Conservation (phyloP, 2,797 vertebrate species). For the Crenichthys baileyi region DNA sequence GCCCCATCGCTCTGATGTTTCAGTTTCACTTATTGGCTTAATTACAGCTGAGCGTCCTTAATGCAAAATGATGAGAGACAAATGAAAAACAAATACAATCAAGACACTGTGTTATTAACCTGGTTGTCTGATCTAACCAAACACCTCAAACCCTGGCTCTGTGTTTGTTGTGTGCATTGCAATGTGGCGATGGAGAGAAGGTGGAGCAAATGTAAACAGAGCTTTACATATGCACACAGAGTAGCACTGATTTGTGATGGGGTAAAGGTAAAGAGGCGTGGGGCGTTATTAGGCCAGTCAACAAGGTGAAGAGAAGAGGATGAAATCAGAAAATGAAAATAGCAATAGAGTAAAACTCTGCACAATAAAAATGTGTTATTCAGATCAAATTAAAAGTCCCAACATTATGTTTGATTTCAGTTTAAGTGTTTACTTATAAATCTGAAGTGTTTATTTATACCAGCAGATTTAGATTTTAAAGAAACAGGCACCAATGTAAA, state of each 20-base stretch:
- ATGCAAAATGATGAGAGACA: conserved; percentile 72
- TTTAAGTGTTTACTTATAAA: neutral
- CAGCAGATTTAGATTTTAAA: neutral
- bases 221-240: conserved; percentile 73
- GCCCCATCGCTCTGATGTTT: conserved; percentile 72
- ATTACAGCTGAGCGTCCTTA: conserved; percentile 74
- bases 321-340: conserved; percentile 21
- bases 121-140: conserved; percentile 65
- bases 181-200: conserved; percentile 49
- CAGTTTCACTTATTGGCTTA: conserved; percentile 77
- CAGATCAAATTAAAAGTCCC: neutral
- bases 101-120: conserved; percentile 76
- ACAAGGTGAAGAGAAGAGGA: conserved; percentile 46
- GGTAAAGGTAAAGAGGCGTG: conserved; percentile 42
- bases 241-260: conserved; percentile 52
- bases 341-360: neutral
- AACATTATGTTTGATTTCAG: neutral
- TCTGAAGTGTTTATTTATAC: neutral
- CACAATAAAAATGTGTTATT: neutral
- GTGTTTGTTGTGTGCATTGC: conserved; percentile 62
- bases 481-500: neutral
- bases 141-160: conserved; percentile 33
- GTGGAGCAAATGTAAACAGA: conserved; percentile 60
- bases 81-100: conserved; percentile 82
- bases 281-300: conserved; percentile 43